Evolutionary conservation across 2,113 vertebrate genomes (phyloP), one percentile per base, ranked within the genome.

Genomic region (Bubo blakistoni): DNA sequence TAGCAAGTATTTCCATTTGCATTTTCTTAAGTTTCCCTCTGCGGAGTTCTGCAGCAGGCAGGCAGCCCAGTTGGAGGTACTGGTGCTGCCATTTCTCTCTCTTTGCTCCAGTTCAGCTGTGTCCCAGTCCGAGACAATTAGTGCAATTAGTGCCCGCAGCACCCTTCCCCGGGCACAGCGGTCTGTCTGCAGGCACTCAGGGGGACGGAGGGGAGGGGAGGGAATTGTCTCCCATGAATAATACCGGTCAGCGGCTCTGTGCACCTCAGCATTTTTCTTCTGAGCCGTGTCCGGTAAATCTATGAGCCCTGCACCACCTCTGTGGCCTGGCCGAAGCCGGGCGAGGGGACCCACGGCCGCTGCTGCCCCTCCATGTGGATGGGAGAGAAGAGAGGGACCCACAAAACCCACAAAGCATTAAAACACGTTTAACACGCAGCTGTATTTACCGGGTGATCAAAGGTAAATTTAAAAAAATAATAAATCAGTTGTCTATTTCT

Each of bases 1-100:
- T 4, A 10, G 40, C 0, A 3, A 30, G 7, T 1, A 36, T 46
- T 80, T 9, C 71, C 29, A 7, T 38, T 52, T 12, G 25, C 0
- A 1, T 30, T 71, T 32, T 32, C 27, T 9, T 1, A 8, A 20
- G 1, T 52, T 61, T 4, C 15, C 27, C 74, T 36, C 32, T 0
- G 6, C 2, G 3, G 58, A 63, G 38, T 6, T 20, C 9, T 3
- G 52, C 54, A n/a, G 51, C 62, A 13, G 27, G 22, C 7, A 6
- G 15, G 30, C 42, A 55, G 65, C 79, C 63, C 52, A 5, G 87
- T 24, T 10, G 11, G 85, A 88, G 84, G 69, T 40, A 34, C 34
- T 34, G 63, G 74, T 18, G 14, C 54, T 22, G 22, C n/a, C 30
- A 16, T 7, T 32, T 71, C 84, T 24, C 61, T 44, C 82, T 14